Percentiles rank a stretch among this genome's conserved stretches.
phyloP scores from a whole-genome alignment of 1,140 invertebrate genomes.

The Nomia melanderi region DNA sequence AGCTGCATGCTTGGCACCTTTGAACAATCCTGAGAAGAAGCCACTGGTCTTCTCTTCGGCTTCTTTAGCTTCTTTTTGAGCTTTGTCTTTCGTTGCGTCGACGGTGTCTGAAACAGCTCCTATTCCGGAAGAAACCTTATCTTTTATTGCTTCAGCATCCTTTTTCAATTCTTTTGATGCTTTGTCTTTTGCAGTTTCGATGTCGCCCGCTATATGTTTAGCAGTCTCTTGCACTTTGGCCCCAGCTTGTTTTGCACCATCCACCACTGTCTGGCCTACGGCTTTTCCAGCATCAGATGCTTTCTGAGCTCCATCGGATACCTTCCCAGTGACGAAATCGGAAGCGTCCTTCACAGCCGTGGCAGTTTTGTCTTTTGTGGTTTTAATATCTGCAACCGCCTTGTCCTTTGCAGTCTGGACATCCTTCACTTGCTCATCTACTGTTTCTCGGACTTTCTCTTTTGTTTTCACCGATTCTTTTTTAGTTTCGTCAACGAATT shows the following conservation, averaged over 20 bases:
- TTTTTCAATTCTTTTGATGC: conserved; percentile 47
- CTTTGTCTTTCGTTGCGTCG: conserved; percentile 31
- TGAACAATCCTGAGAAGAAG: conserved; percentile 58
- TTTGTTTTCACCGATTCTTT: conserved; percentile 59
- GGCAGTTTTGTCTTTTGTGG: conserved; percentile 11
- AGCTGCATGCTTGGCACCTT: conserved; percentile 60
- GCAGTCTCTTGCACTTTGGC: conserved; percentile 34
- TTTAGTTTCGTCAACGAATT: conserved; percentile 56
- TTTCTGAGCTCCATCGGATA: neutral
- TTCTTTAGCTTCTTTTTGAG: conserved; percentile 34
- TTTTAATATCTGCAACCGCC: neutral
- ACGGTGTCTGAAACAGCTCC: conserved; percentile 20
- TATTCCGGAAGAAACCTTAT: conserved; percentile 28
- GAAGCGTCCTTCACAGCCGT: neutral
- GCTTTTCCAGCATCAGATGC: conserved; percentile 2
- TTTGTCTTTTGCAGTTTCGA: conserved; percentile 43
- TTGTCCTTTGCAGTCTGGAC: conserved; percentile 6
- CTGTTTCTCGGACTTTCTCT: conserved; percentile 29
- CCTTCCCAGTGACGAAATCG: neutral
- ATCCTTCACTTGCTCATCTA: neutral
- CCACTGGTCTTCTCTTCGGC: conserved; percentile 27
- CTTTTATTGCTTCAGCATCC: conserved; percentile 46
- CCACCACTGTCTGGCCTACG: conserved; percentile 9
- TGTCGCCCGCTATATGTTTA: conserved; percentile 32
- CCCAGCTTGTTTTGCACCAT: conserved; percentile 16